A percentile compares a stretch with the other conserved stretches of the same genome.
These are phyloP conservation scores for Brotula barbata DNA, from an alignment of 2,797 vertebrate genomes.

Conservation along the genomic window DNA sequence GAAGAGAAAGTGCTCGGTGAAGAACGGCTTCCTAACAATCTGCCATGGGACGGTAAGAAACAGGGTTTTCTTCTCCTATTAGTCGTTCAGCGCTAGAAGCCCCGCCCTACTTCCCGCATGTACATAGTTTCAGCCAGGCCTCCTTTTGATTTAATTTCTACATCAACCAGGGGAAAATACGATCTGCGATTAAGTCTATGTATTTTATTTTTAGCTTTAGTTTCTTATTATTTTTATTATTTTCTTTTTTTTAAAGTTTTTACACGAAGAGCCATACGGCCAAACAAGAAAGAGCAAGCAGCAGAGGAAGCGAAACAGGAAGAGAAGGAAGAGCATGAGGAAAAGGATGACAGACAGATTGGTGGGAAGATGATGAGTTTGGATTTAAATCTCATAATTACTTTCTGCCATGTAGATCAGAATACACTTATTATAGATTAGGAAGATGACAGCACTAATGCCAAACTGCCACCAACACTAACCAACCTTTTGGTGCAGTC, in stretches of 20 bases:
- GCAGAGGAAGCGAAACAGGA: conserved; percentile 53
- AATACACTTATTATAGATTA: no score
- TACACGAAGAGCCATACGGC: conserved; percentile 58
- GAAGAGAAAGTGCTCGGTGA: conserved; percentile 95
- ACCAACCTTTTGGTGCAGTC: no score
- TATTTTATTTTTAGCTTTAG: conserved; percentile 15
- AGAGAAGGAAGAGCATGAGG: conserved; percentile 61
- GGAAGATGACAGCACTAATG: no score
- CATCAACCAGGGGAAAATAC: neutral
- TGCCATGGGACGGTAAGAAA: conserved; percentile 90
- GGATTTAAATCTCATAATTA: conserved; percentile 7
- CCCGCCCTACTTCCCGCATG: conserved; percentile 38
- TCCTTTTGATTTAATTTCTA: conserved; percentile 3
- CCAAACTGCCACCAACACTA: no score
- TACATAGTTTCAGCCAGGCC: conserved; percentile 14
- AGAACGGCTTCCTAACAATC: conserved; percentile 93
- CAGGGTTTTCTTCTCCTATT: conserved; percentile 21
- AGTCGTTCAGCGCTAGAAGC: conserved; percentile 31
- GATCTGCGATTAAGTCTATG: conserved; percentile 3
- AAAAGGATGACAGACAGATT: conserved; percentile 59
- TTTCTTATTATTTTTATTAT: conserved; percentile 20
- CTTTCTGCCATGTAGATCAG: neutral
- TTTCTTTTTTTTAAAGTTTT: conserved; percentile 63
- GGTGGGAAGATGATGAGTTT: conserved; percentile 42
- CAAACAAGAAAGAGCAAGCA: conserved; percentile 60